Conservation (phyloP, 2,113 vertebrate genomes). For the Marmota monax region DNA sequence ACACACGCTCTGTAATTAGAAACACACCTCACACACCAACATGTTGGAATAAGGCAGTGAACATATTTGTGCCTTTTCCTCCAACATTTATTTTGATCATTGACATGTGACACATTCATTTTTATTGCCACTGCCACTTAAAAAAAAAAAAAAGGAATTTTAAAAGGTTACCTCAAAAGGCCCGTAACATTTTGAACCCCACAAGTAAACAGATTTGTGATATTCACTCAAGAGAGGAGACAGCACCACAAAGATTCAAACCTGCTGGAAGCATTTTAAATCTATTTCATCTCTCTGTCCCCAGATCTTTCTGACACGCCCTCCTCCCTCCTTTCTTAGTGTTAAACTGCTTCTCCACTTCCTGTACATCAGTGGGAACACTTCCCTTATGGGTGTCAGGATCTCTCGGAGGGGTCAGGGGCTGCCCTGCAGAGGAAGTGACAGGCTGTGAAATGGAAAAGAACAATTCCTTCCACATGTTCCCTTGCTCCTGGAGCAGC, state of each 20-base stretch:
- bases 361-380: slow-evolving; percentile 93
- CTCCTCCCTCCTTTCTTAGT: slow-evolving; percentile 84
- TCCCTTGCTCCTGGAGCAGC: slow-evolving; percentile 92
- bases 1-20: slow-evolving; percentile 86
- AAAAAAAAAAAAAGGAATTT: neutral
- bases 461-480: slow-evolving; percentile 99
- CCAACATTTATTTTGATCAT: slow-evolving; percentile 80
- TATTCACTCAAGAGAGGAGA: slow-evolving; percentile 69
- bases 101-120: slow-evolving; percentile 80
- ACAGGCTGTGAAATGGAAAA: slow-evolving; percentile 99
- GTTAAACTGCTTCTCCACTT: slow-evolving; percentile 92
- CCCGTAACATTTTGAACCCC: neutral
- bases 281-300: slow-evolving; percentile 86
- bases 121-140: slow-evolving; percentile 75
- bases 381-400: slow-evolving; percentile 95
- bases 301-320: slow-evolving; percentile 86
- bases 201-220: slow-evolving; percentile 59
- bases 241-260: slow-evolving; percentile 75
- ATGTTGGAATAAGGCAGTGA: slow-evolving; percentile 23
- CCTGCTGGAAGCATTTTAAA: slow-evolving; percentile 93
- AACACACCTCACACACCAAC: slow-evolving; percentile 78
- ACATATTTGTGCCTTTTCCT: slow-evolving; percentile 67
- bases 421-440: slow-evolving; percentile 97
- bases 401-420: slow-evolving; percentile 96
- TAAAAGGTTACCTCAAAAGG: neutral